Evolutionary conservation across 2,888 invertebrate genomes (phyloP).

Genomic region (Amblyjoppa proteus): DNA sequence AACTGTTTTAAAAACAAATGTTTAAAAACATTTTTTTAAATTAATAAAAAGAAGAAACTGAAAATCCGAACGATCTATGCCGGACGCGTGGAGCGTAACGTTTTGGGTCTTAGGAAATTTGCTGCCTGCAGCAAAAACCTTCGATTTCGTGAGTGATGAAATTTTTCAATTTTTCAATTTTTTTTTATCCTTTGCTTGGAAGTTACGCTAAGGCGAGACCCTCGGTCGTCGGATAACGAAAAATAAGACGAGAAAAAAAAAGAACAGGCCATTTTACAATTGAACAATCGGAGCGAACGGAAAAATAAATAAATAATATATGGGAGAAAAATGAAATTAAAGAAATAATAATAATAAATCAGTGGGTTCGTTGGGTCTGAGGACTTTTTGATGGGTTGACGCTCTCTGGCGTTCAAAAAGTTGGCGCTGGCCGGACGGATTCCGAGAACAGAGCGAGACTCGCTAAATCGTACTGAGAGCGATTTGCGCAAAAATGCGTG

Average conservation of each 20-base stretch:
- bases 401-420: constrained; percentile 57
- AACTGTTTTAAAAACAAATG: background rate
- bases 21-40: background rate
- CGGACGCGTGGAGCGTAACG: constrained; percentile 12
- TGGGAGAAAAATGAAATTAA: constrained; percentile 42
- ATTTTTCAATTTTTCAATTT: background rate
- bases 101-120: constrained; percentile 28
- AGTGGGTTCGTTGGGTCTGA: constrained; percentile 41
- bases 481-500: constrained; percentile 27
- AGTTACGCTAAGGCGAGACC: constrained; percentile 36
- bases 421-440: constrained; percentile 50
- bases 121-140: constrained; percentile 69
- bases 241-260: constrained; percentile 71
- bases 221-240: constrained; percentile 59
- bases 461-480: constrained; percentile 33
- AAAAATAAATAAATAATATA: constrained; percentile 65
- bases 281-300: constrained; percentile 60
- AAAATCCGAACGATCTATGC: constrained; percentile 16
- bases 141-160: background rate
- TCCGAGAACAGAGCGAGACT: constrained; percentile 42
- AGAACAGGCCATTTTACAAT: constrained; percentile 80
- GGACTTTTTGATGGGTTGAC: constrained; percentile 57
- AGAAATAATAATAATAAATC: constrained; percentile 60
- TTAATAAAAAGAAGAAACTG: background rate
- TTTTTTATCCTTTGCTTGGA: background rate